Conservation (phyloP, 2,888 invertebrate genomes). For the Loripinus fragilis region DNA sequence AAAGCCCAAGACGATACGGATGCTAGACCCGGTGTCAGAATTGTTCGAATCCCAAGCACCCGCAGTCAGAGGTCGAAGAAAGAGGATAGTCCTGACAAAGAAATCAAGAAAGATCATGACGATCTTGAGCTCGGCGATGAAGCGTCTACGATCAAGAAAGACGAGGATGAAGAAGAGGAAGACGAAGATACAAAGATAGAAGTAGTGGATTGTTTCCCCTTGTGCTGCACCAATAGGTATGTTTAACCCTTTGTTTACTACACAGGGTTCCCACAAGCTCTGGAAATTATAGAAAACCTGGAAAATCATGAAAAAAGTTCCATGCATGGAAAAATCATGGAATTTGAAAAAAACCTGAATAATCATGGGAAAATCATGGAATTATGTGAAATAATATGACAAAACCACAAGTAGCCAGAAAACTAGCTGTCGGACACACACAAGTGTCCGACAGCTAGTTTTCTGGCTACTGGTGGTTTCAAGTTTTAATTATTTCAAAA, state of each 20-base stretch:
- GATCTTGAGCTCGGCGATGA: constrained; percentile 70
- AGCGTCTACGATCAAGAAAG: constrained; percentile 62
- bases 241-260: not conserved
- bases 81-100: constrained; percentile 20
- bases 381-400: no score
- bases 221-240: constrained; percentile 56
- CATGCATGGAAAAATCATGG: no score
- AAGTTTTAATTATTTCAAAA: no score
- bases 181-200: constrained; percentile 57
- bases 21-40: constrained; percentile 34
- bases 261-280: no score
- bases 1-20: constrained; percentile 24
- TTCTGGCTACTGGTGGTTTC: no score
- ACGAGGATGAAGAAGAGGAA: constrained; percentile 42
- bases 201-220: constrained; percentile 71
- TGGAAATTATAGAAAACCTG: no score
- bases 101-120: constrained; percentile 51
- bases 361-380: no score
- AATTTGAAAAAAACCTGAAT: no score
- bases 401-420: no score
- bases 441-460: no score
- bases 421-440: no score
- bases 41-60: constrained; percentile 35
- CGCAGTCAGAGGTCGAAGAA: constrained; percentile 24
- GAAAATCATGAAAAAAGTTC: no score